A percentile compares a stretch with the other conserved stretches of the same genome.
These are phyloP conservation scores for Ennomos quercinarius DNA, from an alignment of 2,888 invertebrate genomes.

Conservation along the genomic window DNA sequence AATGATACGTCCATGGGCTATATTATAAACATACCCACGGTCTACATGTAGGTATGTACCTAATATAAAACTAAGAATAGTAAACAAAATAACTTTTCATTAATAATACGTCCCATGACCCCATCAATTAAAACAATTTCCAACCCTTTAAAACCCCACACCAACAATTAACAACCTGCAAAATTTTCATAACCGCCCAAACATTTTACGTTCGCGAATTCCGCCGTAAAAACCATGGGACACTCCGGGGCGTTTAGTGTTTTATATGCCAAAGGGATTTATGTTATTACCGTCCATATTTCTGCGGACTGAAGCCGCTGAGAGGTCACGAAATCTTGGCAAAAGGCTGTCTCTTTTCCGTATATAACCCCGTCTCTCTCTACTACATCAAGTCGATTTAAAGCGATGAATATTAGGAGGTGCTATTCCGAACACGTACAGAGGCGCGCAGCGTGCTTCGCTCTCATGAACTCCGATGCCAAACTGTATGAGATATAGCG, in stretches of 20 bases:
- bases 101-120: slow-evolving; percentile 11
- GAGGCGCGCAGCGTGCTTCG: slow-evolving; percentile 67
- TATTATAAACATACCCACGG: too few species aligned
- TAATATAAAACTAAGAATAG: background rate
- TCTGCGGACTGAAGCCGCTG: slow-evolving; percentile 82
- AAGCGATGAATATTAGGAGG: slow-evolving; percentile 82
- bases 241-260: slow-evolving; percentile 84
- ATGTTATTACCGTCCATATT: slow-evolving; percentile 86
- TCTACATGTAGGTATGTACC: too few species aligned
- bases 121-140: slow-evolving; percentile 19
- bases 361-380: slow-evolving; percentile 62
- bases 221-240: slow-evolving; percentile 73
- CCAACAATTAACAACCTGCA: slow-evolving; percentile 48
- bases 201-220: slow-evolving; percentile 62
- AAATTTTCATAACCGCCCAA: slow-evolving; percentile 67
- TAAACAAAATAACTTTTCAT: slow-evolving; percentile 6
- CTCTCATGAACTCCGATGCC: slow-evolving; percentile 82
- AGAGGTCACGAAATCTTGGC: slow-evolving; percentile 84
- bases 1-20: too few species aligned
- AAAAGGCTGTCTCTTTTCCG: slow-evolving; percentile 59
- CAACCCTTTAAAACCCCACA: slow-evolving; percentile 44
- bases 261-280: slow-evolving; percentile 86
- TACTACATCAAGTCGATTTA: slow-evolving; percentile 68
- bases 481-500: slow-evolving; percentile 76
- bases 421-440: slow-evolving; percentile 80